Base-by-base conservation (phyloP, 2,888 invertebrate species). In the Tubulanus polymorphus region DNA sequence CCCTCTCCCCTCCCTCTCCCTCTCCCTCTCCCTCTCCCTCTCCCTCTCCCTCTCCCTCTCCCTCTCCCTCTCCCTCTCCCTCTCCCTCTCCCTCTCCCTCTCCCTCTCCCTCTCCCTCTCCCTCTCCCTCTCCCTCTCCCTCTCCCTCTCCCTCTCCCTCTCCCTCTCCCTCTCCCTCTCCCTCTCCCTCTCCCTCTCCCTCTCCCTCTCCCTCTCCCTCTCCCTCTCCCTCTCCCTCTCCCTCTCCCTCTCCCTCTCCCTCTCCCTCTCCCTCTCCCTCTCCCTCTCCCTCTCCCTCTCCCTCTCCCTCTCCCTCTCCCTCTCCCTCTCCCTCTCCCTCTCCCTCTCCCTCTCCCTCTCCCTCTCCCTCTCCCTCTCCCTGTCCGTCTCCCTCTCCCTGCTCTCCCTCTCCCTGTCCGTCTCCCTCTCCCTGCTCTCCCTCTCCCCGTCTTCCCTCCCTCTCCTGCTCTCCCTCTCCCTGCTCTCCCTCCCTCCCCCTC, bases 201-300 rank as follows among this genome's bases (percentile, higher is more conserved):
- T 25, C 52, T 35, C 2, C 29, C n/a, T 35, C 25, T 54, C 23
- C 23, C 54, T 54, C 52, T 54, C 5, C 32, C 52, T 54, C 3
- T 53, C 18, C 20, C 46, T 12, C 15, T 25, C n/a, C n/a, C n/a
- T n/a, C 18, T 8, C 18, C 20, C 29, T 54, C 51, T 53, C 29
- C 53, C 53, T 54, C 30, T 54, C 5, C 35, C 23, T 53, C 52
- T 54, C 51, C 53, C 30, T 30, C 52, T 54, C 54, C 53, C 52
- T 54, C 54, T 53, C 52, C 53, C 52, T 53, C 30, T 54, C 53
- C 30, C 54, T 53, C 52, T 54, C 30, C 32, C 52, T 29, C 51
- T 53, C 54, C 27, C 32, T 54, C 54, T 30, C 52, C 35, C 5
- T 53, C 18, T 3, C 51, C 18, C 51, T 51, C 51, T 51, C 50